These are phyloP conservation scores for Actenoides hombroni DNA, from an alignment of 2,113 vertebrate species.

Conservation along the genomic window DNA sequence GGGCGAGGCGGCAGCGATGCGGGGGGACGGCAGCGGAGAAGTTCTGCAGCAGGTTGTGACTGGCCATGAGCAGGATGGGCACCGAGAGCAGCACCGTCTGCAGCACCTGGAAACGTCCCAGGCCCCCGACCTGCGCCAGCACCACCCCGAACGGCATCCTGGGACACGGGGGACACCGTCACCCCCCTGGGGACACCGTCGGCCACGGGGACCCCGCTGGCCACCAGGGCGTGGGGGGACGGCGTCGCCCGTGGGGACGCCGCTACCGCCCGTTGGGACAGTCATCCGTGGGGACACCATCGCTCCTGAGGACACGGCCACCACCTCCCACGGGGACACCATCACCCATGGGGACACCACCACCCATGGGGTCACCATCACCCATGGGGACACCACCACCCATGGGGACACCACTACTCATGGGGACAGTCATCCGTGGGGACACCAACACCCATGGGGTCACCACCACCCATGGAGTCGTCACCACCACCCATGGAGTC, in stretches of 20 bases:
- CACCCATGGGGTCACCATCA: neutral
- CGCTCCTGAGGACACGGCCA: no score
- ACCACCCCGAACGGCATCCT: constrained; percentile 78
- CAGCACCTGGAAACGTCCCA: constrained; percentile 80
- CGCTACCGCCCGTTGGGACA: neutral
- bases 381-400: no score
- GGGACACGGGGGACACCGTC: neutral
- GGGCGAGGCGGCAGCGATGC: constrained; percentile 67
- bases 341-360: neutral
- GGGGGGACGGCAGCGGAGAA: constrained; percentile 75
- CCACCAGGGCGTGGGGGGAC: neutral
- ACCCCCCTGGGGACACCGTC: neutral
- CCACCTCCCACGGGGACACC: neutral
- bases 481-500: no score
- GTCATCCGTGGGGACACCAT: neutral
- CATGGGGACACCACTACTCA: no score
- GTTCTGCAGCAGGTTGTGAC: constrained; percentile 86
- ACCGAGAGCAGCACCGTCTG: constrained; percentile 73
- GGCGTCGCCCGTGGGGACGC: fast-evolving
- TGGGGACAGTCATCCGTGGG: no score
- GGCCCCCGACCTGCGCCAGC: constrained; percentile 75
- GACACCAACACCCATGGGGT: no score
- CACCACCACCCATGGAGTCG: no score
- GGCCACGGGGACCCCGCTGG: neutral
- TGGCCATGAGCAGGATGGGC: constrained; percentile 81